Evolutionary conservation across 1,140 invertebrate species (phyloP).

Genomic region (Araneus ventricosus): DNA sequence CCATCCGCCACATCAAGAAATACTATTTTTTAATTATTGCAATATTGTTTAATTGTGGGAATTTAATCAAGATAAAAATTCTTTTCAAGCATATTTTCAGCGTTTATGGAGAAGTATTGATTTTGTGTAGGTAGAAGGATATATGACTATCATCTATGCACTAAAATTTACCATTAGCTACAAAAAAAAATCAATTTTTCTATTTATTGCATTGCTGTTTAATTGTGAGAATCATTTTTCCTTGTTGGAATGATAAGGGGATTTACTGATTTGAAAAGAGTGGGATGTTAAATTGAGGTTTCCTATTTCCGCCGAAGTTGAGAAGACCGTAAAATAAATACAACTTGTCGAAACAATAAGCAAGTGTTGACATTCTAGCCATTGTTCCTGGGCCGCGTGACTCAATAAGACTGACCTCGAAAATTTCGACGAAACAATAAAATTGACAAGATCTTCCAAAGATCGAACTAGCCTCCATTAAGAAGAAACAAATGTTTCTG

Average conservation of each 20-base stretch:
- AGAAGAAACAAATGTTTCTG: not conserved
- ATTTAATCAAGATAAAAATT: no score
- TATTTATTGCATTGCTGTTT: not conserved
- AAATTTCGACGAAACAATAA: constrained; percentile 42
- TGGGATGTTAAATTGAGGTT: not conserved
- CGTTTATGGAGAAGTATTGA: no score
- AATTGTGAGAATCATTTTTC: not conserved
- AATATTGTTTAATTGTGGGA: no score
- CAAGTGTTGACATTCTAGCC: constrained; percentile 11
- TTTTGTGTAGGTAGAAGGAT: no score
- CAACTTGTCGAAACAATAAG: constrained; percentile 37
- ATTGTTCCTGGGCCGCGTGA: constrained; percentile 33
- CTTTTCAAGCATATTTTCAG: no score
- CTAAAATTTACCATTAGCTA: no score
- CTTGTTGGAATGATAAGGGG: not conserved
- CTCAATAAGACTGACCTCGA: constrained; percentile 44
- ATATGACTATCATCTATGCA: no score
- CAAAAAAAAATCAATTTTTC: no score
- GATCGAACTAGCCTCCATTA: not conserved
- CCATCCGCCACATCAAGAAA: no score
- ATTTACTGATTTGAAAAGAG: not conserved
- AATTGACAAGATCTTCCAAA: constrained; percentile 30
- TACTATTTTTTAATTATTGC: no score
- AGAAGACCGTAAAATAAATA: constrained; percentile 7
- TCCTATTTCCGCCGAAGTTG: not conserved